Evolutionary conservation across 1,140 invertebrate genomes (phyloP).

Genomic region (Coelopa frigida): DNA sequence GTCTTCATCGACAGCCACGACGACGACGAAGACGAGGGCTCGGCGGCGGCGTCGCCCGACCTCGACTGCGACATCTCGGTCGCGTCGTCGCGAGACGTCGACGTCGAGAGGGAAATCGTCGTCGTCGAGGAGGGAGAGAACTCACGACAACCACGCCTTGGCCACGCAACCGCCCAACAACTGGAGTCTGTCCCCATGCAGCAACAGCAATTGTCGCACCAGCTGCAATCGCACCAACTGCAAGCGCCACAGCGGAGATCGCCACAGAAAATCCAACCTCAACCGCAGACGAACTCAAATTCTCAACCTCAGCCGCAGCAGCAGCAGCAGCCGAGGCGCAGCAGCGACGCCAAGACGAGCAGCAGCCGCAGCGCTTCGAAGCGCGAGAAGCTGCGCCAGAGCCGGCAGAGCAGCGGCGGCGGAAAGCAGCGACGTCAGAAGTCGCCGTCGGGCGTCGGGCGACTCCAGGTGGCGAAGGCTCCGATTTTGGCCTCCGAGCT

Average conservation of each 20-base stretch:
- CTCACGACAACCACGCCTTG: no score
- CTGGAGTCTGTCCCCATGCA: no score
- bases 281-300: no score
- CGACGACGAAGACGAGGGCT: slow-evolving; percentile 44
- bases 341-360: slow-evolving; percentile 5
- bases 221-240: no score
- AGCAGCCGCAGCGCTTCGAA: background rate
- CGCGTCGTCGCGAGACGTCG: slow-evolving; percentile 41
- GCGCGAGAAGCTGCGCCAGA: no score
- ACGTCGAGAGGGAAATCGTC: slow-evolving; percentile 13
- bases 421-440: background rate
- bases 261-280: background rate
- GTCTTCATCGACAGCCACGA: slow-evolving; percentile 39
- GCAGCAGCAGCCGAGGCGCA: background rate
- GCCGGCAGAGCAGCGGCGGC: background rate
- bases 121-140: slow-evolving; percentile 46
- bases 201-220: no score
- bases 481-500: slow-evolving; percentile 26
- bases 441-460: slow-evolving; percentile 22
- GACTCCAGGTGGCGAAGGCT: slow-evolving; percentile 27
- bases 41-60: slow-evolving; percentile 41
- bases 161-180: no score
- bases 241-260: background rate
- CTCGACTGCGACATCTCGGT: slow-evolving; percentile 33
- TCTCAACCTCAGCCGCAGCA: background rate